Base-by-base conservation (phyloP, 2,888 invertebrate species). In the Cryptocephalus moraei region DNA sequence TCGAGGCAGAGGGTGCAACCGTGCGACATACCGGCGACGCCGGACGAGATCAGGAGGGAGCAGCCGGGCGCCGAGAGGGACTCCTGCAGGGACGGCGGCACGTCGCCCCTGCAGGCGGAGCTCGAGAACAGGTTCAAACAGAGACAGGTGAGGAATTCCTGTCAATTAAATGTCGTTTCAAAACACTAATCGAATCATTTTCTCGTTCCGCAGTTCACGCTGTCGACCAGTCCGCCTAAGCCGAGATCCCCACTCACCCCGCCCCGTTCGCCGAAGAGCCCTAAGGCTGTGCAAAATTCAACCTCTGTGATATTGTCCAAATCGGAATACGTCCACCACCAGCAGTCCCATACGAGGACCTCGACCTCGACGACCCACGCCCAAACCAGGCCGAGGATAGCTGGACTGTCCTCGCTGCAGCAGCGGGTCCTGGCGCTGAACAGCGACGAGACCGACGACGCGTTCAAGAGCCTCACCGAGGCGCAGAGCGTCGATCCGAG, bases 1-100 rank as follows among this genome's bases (percentile, higher is more conserved):
- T 66, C 75, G 1, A 65, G 79, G 31, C 80, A 80, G 60, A 69
- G 79, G 14, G 70, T 79, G 33, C 64, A 75, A 58, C 79, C 80
- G 1, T 73, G 76, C 48, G 77, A 79, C 56, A 70, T 79, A 42
- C 70, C 73, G 2, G 62, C 63, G 31, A 65, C 70, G 44, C 69
- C 71, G 4, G 69, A 69, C 22, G 55, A 61, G 41, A 49, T 51
- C 8, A 59, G 54, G 43, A 56, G 50, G 9, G 56, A 56, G 6
- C 39, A 50, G 8, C 49, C 58, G 14, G 62, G 66, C 32, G 62
- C 65, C 48, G 56, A 54, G 38, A 46, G 48, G 8, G 47, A 51
- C 10, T 31, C 49, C 9, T n/a, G n/a, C n/a, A n/a, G n/a, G 22
- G 22, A 2, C 22, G 46, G 46, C 32, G 50, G 58, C 39, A 55